These are phyloP conservation scores for Macrochelys suwanniensis DNA, from an alignment of 2,797 vertebrate species.

Conservation along the genomic window DNA sequence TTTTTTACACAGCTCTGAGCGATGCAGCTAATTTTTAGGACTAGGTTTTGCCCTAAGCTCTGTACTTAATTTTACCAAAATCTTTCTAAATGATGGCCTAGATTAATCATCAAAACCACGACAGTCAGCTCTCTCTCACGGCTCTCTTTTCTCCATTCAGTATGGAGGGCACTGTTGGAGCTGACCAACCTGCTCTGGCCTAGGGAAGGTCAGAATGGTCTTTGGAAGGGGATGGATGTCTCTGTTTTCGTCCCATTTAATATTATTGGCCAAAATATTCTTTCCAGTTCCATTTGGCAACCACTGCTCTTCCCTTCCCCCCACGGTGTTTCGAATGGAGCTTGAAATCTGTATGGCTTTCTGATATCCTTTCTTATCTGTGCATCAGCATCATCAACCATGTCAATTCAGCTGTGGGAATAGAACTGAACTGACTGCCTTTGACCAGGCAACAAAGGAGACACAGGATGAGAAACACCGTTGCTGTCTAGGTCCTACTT, in stretches of 20 bases:
- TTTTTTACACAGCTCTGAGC: neutral
- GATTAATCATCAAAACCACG: neutral
- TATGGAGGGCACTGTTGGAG: neutral
- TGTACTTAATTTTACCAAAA: neutral
- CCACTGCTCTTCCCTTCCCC: neutral
- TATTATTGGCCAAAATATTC: accelerated
- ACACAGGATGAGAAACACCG: neutral
- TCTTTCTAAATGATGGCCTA: neutral
- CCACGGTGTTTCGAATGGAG: neutral
- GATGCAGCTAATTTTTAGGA: neutral
- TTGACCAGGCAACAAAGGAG: neutral
- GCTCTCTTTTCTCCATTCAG: neutral
- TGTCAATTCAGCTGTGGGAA: neutral
- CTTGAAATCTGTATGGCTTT: neutral
- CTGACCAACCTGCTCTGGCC: neutral
- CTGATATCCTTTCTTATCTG: constrained; percentile 10
- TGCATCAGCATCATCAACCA: neutral
- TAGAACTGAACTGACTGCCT: neutral
- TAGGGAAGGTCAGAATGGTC: neutral
- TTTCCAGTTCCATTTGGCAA: neutral
- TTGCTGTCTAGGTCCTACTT: neutral
- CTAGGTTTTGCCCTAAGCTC: neutral
- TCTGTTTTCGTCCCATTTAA: neutral
- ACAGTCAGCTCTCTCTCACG: neutral
- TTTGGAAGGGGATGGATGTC: neutral